phyloP scores from a whole-genome alignment of 2,113 vertebrate genomes.

The Rhinoderma darwinii region DNA sequence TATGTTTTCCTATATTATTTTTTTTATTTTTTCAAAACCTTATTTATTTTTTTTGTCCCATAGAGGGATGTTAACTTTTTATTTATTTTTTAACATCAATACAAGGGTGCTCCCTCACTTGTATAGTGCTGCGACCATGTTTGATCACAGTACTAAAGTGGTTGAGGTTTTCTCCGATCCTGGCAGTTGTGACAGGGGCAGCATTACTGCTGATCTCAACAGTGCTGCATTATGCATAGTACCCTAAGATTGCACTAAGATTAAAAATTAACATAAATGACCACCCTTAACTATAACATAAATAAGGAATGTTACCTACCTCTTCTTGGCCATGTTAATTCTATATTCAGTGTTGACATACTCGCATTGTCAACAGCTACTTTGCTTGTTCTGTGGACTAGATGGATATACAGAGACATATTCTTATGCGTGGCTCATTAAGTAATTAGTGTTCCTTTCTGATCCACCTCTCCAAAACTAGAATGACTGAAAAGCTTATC shows the following conservation, averaged over 20 bases:
- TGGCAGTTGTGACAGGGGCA: no score
- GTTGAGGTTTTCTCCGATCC: no score
- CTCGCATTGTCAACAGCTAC: slow-evolving; percentile 52
- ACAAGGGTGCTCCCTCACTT: no score
- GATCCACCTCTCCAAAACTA: slow-evolving; percentile 19
- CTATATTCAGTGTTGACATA: slow-evolving; percentile 16
- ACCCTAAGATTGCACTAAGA: background rate
- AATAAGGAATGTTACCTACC: background rate
- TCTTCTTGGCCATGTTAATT: background rate
- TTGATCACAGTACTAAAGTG: no score
- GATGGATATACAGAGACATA: slow-evolving; percentile 21
- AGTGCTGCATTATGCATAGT: no score
- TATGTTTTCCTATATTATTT: no score
- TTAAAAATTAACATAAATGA: background rate
- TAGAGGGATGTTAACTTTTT: no score
- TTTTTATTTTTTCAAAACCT: no score
- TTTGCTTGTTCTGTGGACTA: slow-evolving; percentile 4
- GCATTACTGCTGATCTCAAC: no score
- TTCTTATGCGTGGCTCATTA: slow-evolving; percentile 41
- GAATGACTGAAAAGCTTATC: slow-evolving; percentile 9
- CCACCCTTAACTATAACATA: background rate
- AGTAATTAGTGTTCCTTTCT: slow-evolving; percentile 39
- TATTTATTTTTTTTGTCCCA: no score
- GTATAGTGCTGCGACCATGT: no score
- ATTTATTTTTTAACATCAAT: no score